phyloP scores from a whole-genome alignment of 2,797 vertebrate species.

The Cyprinella venusta region DNA sequence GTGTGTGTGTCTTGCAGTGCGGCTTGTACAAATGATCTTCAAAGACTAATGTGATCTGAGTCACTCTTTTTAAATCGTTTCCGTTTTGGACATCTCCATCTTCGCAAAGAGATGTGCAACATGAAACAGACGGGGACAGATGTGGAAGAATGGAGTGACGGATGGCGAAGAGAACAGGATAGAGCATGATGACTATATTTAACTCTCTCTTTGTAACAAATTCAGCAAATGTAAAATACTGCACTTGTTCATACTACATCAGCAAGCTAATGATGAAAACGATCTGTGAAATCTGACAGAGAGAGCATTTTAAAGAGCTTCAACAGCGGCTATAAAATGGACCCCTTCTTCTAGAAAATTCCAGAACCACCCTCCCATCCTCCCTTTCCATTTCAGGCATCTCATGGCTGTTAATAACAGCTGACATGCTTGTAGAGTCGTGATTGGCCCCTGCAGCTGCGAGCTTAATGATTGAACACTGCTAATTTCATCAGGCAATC shows the following conservation, averaged over 20 bases:
- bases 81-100: constrained; percentile 16
- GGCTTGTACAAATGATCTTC: constrained; percentile 13
- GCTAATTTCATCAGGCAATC: constrained; percentile 73
- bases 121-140: not conserved
- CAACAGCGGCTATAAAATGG: constrained; percentile 15
- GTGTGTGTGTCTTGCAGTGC: not conserved
- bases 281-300: not conserved
- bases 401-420: constrained; percentile 50
- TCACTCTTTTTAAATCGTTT: constrained; percentile 26
- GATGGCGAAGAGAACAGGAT: constrained; percentile 1
- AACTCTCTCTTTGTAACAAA: not conserved
- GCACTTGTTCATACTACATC: constrained; percentile 1
- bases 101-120: not conserved
- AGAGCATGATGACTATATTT: constrained; percentile 18
- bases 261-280: not conserved
- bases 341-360: constrained; percentile 11
- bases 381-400: constrained; percentile 37
- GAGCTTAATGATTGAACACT: constrained; percentile 67
- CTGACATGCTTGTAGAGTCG: constrained; percentile 50
- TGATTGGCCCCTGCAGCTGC: constrained; percentile 63
- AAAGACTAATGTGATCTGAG: constrained; percentile 21
- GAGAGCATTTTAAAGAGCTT: constrained; percentile 11
- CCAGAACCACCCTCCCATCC: constrained; percentile 12
- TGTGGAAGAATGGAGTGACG: not conserved
- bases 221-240: constrained; percentile 8